Base-by-base conservation (phyloP, 2,888 invertebrate species). In the Agrochola litura region DNA sequence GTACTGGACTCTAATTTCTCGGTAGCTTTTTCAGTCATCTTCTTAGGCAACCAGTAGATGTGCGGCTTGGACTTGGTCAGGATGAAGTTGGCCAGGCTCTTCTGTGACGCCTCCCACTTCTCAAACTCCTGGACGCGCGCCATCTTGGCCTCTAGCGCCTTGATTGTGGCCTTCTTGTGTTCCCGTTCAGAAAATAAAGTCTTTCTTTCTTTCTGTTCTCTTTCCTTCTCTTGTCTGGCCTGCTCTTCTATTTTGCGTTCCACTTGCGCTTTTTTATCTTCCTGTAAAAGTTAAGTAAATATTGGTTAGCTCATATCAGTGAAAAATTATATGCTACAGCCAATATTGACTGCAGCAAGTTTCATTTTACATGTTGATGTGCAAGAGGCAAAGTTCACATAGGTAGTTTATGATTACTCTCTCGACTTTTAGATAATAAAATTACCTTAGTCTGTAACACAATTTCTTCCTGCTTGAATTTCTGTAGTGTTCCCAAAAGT, bases 201-300 rank as follows among this genome's bases (percentile, higher is more conserved):
- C 91, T 98, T 98, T 56, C 99, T 97, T 93, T 99, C 99, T 85
- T 98, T 98, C 73, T 99, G 97, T 92, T 98, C 96, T 68, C 92
- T 98, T 91, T 99, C 99, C 85, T 98, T 98, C 92, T 99, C 99
- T 90, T 98, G 97, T 74, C 98, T 97, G 76, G 99, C 99, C 91
- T 98, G 99, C 91, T 99, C 98, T 92, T 99, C 99, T 79, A 99
- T 97, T 94, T 99, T 99, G 79, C 98, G 98, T 95, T 99, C 99
- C 12, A 99, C 98, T 96, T 98, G 98, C 14, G 98, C 98, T 89
- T 94, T 96, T 79, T 96, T 96, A 1, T 96, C 96, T 90, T 96
- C 96, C 96, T 96, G 89, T 60, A 87, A 89, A 74, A n/a, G 60
- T 12, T 16, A 2, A 6, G 9, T 22, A 52, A 65, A 4, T 43